Evolutionary conservation across 2,113 vertebrate genomes (phyloP), one percentile per base, ranked within the genome.

Genomic region (Semnornis frantzii): DNA sequence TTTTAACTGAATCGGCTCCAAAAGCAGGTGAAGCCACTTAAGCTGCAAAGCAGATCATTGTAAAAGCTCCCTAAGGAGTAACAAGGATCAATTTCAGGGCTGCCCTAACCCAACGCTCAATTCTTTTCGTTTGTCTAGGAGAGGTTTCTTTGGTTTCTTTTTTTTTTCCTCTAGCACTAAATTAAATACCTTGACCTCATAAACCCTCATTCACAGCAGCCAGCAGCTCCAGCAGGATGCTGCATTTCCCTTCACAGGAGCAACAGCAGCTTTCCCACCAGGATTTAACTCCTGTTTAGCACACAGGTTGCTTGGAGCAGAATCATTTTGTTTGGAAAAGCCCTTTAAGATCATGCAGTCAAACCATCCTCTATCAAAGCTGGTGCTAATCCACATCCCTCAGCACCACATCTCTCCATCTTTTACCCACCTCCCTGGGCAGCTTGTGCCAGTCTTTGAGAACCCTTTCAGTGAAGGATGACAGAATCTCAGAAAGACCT

Each of bases 151-250:
- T 37, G 37, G 48, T 23, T 50, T 50, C 15, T 44, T 46, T 46
- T 46, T 46, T 15, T 33, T 54, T 79, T 78, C 76, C 87, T 63
- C 27, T 27, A 82, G 80, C 62, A n/a, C 34, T 75, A 83, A 68
- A 83, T 87, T 74, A 92, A 90, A 94, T 50, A 79, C 27, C 63
- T 83, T 89, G 89, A 88, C 92, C 92, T 92, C 75, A 83, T 68
- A 95, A 94, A 94, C 34, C 44, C 78, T 75, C 63, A 23, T 42
- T 79, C 70, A 59, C 82, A 59, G 31, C 69, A 68, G 3, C 3
- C 48, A 74, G 55, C 10, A 28, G 91, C 79, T 92, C 72, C 91
- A 85, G 89, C 19, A 85, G 72, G 68, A 85, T 11, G 13, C 31
- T 20, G 42, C 57, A 23, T 57, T 87, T 71, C 15, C 33, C 76